Percentiles rank a stretch among this genome's conserved stretches.
phyloP scores from a whole-genome alignment of 37 sponge, comb jelly and placozoan genomes.

The Bolinopsis microptera region DNA sequence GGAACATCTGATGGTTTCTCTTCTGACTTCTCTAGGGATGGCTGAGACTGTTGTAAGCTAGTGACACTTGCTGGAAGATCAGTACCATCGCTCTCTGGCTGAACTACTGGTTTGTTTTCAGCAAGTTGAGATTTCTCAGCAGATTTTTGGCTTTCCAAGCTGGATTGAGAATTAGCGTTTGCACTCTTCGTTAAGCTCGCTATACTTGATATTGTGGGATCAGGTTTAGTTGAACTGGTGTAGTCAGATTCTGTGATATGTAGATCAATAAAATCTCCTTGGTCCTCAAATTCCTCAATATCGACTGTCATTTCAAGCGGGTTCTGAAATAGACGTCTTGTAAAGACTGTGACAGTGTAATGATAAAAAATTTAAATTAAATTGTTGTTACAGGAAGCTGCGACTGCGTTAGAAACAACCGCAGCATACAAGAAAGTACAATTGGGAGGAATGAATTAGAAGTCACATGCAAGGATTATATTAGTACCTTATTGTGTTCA shows the following conservation, averaged over 20 bases:
- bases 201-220: neutral
- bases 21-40: too few relatives aligned
- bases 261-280: constrained; percentile 33
- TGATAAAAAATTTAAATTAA: neutral
- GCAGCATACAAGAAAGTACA: too few relatives aligned
- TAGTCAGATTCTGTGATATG: constrained; percentile 54
- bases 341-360: neutral
- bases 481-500: too few relatives aligned
- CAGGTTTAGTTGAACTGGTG: neutral
- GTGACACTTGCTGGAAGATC: too few relatives aligned
- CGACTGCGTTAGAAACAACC: too few relatives aligned
- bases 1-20: too few relatives aligned
- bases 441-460: too few relatives aligned
- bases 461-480: too few relatives aligned
- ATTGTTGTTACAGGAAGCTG: too few relatives aligned
- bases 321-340: constrained; percentile 12
- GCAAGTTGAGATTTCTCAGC: neutral
- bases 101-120: too few relatives aligned
- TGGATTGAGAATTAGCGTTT: neutral
- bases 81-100: too few relatives aligned
- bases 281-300: constrained; percentile 31
- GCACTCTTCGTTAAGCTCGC: neutral
- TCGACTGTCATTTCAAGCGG: constrained; percentile 20
- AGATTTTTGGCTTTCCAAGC: constrained; percentile 18
- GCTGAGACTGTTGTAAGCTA: too few relatives aligned